These are phyloP conservation scores for Mercenaria mercenaria DNA, from an alignment of 1,140 invertebrate species.

Conservation along the genomic window DNA sequence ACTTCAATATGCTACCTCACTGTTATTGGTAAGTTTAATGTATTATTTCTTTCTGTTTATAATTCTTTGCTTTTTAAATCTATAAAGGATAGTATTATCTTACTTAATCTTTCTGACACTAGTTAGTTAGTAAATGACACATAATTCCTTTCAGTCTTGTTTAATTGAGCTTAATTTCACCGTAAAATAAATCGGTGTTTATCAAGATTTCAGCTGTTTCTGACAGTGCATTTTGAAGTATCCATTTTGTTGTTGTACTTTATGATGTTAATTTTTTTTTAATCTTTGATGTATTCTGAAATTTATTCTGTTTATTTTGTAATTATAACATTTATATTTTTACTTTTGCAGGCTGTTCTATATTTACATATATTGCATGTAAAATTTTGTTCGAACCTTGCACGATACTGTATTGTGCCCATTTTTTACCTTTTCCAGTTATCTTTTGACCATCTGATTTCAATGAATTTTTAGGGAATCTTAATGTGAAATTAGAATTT, in stretches of 20 bases:
- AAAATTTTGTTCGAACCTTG: not conserved
- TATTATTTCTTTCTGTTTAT: too few relatives aligned
- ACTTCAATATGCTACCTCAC: constrained; percentile 77
- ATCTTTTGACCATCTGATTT: not conserved
- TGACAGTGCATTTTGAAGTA: too few relatives aligned
- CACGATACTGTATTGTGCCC: constrained; percentile 18
- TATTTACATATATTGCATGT: constrained; percentile 14
- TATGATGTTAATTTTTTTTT: too few relatives aligned
- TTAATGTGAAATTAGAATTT: too few relatives aligned
- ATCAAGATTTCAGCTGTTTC: too few relatives aligned
- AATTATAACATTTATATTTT: too few relatives aligned
- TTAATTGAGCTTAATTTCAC: too few relatives aligned
- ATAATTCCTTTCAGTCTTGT: not conserved
- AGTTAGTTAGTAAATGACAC: not conserved
- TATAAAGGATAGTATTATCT: not conserved
- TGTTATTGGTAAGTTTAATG: constrained; percentile 76
- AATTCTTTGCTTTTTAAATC: not conserved
- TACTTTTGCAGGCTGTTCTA: constrained; percentile 43
- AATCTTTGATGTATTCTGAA: too few relatives aligned
- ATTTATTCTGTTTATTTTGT: too few relatives aligned
- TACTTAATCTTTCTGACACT: not conserved
- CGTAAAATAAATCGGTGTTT: too few relatives aligned
- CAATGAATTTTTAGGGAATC: too few relatives aligned
- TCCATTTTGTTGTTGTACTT: too few relatives aligned
- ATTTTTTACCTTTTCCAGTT: not conserved